phyloP scores from a whole-genome alignment of 1,140 invertebrate species.

The Ceratina japonica region DNA sequence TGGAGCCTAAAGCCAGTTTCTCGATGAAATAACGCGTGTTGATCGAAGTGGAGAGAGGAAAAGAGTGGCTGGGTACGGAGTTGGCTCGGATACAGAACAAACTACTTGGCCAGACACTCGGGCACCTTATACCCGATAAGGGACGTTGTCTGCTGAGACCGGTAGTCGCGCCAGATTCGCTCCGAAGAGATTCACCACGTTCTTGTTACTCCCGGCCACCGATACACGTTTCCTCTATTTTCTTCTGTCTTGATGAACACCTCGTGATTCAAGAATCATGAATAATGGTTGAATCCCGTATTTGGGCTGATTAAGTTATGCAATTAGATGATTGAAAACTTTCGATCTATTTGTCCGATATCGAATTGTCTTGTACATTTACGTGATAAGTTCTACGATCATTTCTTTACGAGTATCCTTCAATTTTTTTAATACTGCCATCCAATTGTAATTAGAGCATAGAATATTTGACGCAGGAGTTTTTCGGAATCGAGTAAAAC shows the following conservation, averaged over 20 bases:
- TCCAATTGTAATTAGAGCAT: no score
- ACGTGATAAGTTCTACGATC: no score
- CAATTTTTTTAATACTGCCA: no score
- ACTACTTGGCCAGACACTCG: constrained; percentile 69
- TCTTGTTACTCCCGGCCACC: not conserved
- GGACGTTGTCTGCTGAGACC: constrained; percentile 45
- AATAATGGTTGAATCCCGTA: no score
- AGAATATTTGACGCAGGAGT: no score
- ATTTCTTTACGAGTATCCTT: no score
- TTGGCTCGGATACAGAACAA: constrained; percentile 51
- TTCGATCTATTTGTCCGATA: not conserved
- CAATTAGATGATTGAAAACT: not conserved
- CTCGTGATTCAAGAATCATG: no score
- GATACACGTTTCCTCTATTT: not conserved
- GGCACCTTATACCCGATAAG: constrained; percentile 60
- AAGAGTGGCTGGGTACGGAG: not conserved
- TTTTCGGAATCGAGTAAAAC: no score
- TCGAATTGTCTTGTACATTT: not conserved
- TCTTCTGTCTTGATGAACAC: not conserved
- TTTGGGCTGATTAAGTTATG: not conserved
- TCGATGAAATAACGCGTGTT: not conserved
- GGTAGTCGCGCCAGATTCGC: constrained; percentile 46
- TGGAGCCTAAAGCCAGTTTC: not conserved
- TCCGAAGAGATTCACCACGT: constrained; percentile 21
- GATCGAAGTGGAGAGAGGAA: not conserved